phyloP scores from a whole-genome alignment of 2,888 invertebrate genomes.

The Campaea margaritaria region DNA sequence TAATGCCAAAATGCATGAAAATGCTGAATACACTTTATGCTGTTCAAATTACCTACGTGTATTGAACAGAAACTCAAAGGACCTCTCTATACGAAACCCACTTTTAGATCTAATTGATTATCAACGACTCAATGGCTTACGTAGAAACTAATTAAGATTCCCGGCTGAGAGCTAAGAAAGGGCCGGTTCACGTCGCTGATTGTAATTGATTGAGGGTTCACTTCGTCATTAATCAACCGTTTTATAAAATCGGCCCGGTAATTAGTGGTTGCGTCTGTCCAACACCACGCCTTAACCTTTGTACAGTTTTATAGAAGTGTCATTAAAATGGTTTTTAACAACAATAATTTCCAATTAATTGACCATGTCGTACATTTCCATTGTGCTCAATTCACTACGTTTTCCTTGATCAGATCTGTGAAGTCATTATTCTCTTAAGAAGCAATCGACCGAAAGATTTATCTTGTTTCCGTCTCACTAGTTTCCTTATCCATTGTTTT shows the following conservation, averaged over 20 bases:
- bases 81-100: constrained; percentile 5
- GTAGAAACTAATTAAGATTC: constrained; percentile 27
- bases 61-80: not conserved
- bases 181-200: constrained; percentile 47
- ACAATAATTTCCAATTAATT: constrained; percentile 33
- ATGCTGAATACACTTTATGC: no score
- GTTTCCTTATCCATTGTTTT: constrained; percentile 24
- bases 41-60: not conserved
- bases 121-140: constrained; percentile 14
- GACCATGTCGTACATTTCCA: constrained; percentile 12
- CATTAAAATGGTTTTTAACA: constrained; percentile 30
- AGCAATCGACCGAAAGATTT: constrained; percentile 26
- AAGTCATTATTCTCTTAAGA: constrained; percentile 27
- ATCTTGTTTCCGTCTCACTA: constrained; percentile 25
- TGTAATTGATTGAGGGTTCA: constrained; percentile 59
- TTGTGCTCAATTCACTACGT: constrained; percentile 18
- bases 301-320: constrained; percentile 22
- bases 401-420: constrained; percentile 13
- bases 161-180: constrained; percentile 25
- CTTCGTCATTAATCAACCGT: constrained; percentile 58
- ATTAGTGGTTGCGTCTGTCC: constrained; percentile 50
- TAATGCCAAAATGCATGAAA: no score
- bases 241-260: constrained; percentile 53
- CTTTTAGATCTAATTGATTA: constrained; percentile 16
- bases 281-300: constrained; percentile 25